Evolutionary conservation across 53 echinoderm and acorn worm species (phyloP), one percentile per base, ranked within the genome.

Genomic region (Pentamera pediparva): DNA sequence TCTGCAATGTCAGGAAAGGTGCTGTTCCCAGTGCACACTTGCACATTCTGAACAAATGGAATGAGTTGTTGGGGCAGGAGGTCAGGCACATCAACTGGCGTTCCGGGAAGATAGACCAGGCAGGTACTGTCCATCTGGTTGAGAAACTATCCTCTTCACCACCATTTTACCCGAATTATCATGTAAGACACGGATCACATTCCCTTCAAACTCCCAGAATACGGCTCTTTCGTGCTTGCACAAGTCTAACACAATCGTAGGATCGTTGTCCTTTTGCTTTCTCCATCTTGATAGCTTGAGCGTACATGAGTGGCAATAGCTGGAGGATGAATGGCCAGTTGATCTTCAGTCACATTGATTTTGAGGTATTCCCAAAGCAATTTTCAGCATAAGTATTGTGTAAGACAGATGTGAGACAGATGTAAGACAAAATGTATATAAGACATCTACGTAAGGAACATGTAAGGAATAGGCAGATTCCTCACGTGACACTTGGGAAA

Each of bases 61-160:
- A n/a, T n/a, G n/a, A n/a, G n/a, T n/a, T n/a, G n/a, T n/a, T n/a
- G n/a, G n/a, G n/a, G n/a, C n/a, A n/a, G n/a, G n/a, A n/a, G n/a
- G n/a, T n/a, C 31, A 33, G 9, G 4, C 21, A 35, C n/a, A 15
- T 32, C 17, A 7, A 32, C 35, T 7, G 3, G 18, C 19, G 17
- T 62, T 33, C 62, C 62, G 37, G 37, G 62, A 62, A 62, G 31
- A 35, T 31, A 62, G 34, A n/a, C n/a, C n/a, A n/a, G n/a, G n/a
- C n/a, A n/a, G n/a, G n/a, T n/a, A n/a, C n/a, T n/a, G n/a, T n/a
- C n/a, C n/a, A n/a, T n/a, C n/a, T n/a, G n/a, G n/a, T 50, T 50
- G n/a, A 6, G 22, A 19, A 4, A 50, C 50, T 19, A 50, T 50
- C 17, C 62, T 31, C 21, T 62, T 62, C 38, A 62, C 17, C 35